Evolutionary conservation across 1,140 invertebrate species (phyloP).

Genomic region (Phortica variegata): DNA sequence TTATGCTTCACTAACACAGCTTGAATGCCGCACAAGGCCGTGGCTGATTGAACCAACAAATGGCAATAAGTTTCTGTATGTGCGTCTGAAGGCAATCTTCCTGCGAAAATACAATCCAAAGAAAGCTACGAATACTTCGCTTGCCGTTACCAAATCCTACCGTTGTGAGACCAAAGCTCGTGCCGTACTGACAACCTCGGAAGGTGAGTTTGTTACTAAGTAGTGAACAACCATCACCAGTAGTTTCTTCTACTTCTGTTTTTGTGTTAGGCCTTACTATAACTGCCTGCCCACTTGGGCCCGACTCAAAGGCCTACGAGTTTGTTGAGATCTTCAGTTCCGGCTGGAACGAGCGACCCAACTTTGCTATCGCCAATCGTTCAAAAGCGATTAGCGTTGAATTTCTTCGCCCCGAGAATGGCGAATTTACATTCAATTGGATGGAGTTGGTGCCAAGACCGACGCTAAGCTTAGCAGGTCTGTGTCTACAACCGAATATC

Average conservation of each 20-base stretch:
- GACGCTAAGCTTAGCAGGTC: constrained; percentile 46
- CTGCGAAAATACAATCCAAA: constrained; percentile 51
- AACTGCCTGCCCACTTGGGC: constrained; percentile 48
- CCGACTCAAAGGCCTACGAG: constrained; percentile 45
- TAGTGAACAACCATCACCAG: background rate
- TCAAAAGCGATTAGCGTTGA: constrained; percentile 74
- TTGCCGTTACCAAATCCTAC: constrained; percentile 28
- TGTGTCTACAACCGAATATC: background rate
- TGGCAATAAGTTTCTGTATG: constrained; percentile 58
- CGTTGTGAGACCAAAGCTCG: constrained; percentile 52
- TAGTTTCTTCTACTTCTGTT: too few relatives aligned
- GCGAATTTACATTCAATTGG: constrained; percentile 77
- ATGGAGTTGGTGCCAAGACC: constrained; percentile 75
- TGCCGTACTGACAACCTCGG: constrained; percentile 49
- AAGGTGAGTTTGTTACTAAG: constrained; percentile 26
- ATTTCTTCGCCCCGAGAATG: constrained; percentile 71
- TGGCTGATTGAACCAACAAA: constrained; percentile 77
- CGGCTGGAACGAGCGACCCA: constrained; percentile 68
- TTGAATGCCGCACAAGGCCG: constrained; percentile 73
- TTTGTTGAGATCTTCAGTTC: constrained; percentile 76
- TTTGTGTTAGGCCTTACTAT: constrained; percentile 38
- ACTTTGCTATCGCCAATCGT: constrained; percentile 55
- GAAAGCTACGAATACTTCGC: constrained; percentile 42
- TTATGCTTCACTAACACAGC: constrained; percentile 55
- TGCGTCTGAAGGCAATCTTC: constrained; percentile 51